Evolutionary conservation across 2,888 invertebrate genomes (phyloP), one percentile per base, ranked within the genome.

Genomic region (Agonopterix arenella): DNA sequence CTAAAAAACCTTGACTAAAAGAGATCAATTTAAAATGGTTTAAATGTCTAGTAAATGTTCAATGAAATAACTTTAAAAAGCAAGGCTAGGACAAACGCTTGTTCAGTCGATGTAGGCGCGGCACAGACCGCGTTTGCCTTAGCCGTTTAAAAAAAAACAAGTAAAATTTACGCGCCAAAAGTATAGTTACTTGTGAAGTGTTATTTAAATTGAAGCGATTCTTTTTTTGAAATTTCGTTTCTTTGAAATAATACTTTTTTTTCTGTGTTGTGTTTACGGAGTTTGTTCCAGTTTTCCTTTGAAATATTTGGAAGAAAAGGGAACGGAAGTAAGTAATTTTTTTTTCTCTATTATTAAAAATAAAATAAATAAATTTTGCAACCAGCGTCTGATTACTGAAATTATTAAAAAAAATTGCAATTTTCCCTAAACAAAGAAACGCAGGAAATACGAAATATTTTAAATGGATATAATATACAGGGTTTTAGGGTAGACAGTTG

Each of bases 131-230:
- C 74, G 78, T 74, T 76, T 76, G 78, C 75, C 60, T 59, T 49
- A 57, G 51, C 49, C 5, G 10, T 11, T 43, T 43, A 43, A 13
- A 48, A 61, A 68, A 60, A 61, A 61, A 63, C 75, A 72, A 76
- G 75, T 76, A 79, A n/a, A 76, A 64, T 74, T 73, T 71, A 73
- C 72, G 63, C 58, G 66, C 55, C 46, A 52, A 58, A 51, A n/a
- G 70, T 73, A 59, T 76, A 77, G 76, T 74, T 47, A 76, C 75
- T 79, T 76, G 78, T 73, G 65, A 11, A 58, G 62, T 66, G 66
- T 57, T 59, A 61, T 67, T 61, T 64, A 61, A 53, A 62, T 67
- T 66, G 64, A n/a, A n/a, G 9, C 40, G 40, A n/a, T n/a, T 40
- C n/a, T 40, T 40, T 9, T n/a, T n/a, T n/a, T 40, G 10, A 40